These are phyloP conservation scores for Sphaeramia orbicularis DNA, from an alignment of 2,797 vertebrate species.

Conservation along the genomic window DNA sequence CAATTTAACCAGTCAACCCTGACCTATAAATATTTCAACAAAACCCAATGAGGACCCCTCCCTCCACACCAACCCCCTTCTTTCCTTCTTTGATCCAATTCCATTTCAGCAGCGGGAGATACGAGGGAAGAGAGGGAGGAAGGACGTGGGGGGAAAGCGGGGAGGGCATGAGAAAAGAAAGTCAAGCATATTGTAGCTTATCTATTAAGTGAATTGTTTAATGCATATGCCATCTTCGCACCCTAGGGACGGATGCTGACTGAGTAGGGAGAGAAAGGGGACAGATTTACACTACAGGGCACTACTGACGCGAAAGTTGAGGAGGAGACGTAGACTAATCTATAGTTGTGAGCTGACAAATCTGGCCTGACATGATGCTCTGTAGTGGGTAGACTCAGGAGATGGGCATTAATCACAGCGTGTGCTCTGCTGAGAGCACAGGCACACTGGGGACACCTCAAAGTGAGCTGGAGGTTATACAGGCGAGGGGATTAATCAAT, in stretches of 20 bases:
- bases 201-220: conserved; percentile 98
- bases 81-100: conserved; percentile 95
- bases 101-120: conserved; percentile 95
- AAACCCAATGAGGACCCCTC: conserved; percentile 95
- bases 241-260: conserved; percentile 80
- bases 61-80: conserved; percentile 60
- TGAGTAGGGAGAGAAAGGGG: conserved; percentile 76
- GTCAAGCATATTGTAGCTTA: conserved; percentile 95
- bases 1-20: conserved; percentile 99
- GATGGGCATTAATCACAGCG: conserved; percentile 93
- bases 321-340: conserved; percentile 93
- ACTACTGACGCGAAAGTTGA: conserved; percentile 91
- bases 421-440: conserved; percentile 83
- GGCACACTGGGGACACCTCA: conserved; percentile 86
- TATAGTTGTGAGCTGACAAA: conserved; percentile 94
- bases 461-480: conserved; percentile 92
- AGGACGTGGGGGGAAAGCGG: conserved; percentile 46
- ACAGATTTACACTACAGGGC: conserved; percentile 91
- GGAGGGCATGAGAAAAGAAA: conserved; percentile 88
- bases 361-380: conserved; percentile 90
- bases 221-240: conserved; percentile 92
- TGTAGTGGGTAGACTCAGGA: conserved; percentile 86
- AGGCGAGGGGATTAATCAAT: conserved; percentile 93
- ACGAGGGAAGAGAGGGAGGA: conserved; percentile 68
- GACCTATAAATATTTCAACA: conserved; percentile 99